phyloP scores from a whole-genome alignment of 2,888 invertebrate genomes.

The Microplitis manilae region DNA sequence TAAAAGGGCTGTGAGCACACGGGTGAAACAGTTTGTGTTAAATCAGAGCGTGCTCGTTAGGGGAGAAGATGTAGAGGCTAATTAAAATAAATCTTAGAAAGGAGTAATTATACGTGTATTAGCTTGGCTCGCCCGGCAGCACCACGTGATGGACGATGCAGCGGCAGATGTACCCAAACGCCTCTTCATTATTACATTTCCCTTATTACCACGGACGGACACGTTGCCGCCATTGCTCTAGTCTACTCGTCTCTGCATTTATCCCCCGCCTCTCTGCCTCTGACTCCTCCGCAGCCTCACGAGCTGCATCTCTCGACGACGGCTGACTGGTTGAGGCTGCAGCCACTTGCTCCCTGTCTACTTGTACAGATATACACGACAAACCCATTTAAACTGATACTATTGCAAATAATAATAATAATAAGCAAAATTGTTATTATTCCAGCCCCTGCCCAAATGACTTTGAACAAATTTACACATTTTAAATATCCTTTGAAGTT shows the following conservation, averaged over 20 bases:
- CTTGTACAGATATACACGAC: neutral
- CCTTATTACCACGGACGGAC: conserved; percentile 67
- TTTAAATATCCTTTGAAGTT: conserved; percentile 31
- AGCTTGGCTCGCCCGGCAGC: conserved; percentile 63
- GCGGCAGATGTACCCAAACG: conserved; percentile 71
- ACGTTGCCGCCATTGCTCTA: conserved; percentile 55
- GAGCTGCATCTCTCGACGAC: neutral
- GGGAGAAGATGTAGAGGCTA: conserved; percentile 69
- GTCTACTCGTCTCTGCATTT: conserved; percentile 46
- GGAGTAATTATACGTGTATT: conserved; percentile 72
- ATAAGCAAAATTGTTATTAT: neutral
- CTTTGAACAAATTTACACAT: neutral
- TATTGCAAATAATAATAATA: neutral
- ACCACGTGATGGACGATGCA: conserved; percentile 68
- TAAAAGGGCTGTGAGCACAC: conserved; percentile 38
- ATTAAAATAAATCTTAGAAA: conserved; percentile 72
- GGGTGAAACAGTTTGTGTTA: conserved; percentile 56
- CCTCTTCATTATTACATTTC: conserved; percentile 72
- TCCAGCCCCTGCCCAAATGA: neutral
- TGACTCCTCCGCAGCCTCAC: neutral
- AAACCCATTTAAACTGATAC: conserved; percentile 1
- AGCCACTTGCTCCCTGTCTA: neutral
- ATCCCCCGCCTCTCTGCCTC: conserved; percentile 21
- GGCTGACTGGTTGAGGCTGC: neutral
- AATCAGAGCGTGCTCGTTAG: conserved; percentile 68